Base-by-base conservation (phyloP, 2,888 invertebrate genomes). In the Hypsopygia costalis region DNA sequence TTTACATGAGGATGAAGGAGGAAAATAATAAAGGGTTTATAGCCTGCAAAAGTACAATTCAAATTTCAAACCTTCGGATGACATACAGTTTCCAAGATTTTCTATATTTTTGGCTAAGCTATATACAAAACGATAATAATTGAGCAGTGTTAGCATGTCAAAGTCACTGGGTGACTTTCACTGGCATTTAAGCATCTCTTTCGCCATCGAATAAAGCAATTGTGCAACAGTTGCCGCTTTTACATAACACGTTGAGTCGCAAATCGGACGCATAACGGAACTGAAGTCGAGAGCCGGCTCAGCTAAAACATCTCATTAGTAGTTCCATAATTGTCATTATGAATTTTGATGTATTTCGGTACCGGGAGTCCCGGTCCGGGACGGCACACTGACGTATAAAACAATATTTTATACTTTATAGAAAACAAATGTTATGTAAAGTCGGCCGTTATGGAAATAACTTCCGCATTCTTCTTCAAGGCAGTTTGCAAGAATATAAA, bases 191-290 rank as follows among this genome's bases (percentile, higher is more conserved):
- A 73, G 74, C 76, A 74, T 68, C 71, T 72, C 81, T 87, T 87
- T 87, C 87, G 81, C 80, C 86, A 80, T 82, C 82, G 74, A 76
- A 80, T 82, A 75, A 76, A 78, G 77, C 67, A 72, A 82, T 88
- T 87, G 86, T 87, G 87, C 77, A 88, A 88, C 69, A 69, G 75
- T 79, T 81, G 81, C 76, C 80, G 78, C 81, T 81, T 82, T 88
- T 87, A 86, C 80, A 81, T 86, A 87, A 87, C 77, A 46, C 48
- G 57, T 55, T 54, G 52, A 52, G 52, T 54, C 58, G 57, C 58
- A 52, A 58, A 45, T 41, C 38, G 27, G 47, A 49, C 29, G 36
- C 30, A 29, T 59, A 56, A 52, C 48, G 46, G 48, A 52, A 56
- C 40, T 39, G 31, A 28, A 36, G 35, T 32, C 16, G 16, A 16